Evolutionary conservation across 1,140 invertebrate species (phyloP).

Genomic region (Drosophila equinoxialis): DNA sequence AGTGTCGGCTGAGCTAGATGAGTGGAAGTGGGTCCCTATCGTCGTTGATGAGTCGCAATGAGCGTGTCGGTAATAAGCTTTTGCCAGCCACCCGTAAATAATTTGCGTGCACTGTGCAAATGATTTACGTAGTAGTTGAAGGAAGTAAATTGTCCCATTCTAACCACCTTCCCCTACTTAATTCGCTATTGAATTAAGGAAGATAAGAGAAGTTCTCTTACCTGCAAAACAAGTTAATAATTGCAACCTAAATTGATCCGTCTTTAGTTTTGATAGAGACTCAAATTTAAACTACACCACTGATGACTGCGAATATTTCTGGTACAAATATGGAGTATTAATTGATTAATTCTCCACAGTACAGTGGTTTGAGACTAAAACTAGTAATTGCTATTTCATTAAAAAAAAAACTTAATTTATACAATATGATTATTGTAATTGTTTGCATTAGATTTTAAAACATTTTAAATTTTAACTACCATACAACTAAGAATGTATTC

Average conservation of each 20-base stretch:
- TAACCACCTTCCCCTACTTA: background rate
- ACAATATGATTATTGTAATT: too few relatives aligned
- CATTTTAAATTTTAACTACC: too few relatives aligned
- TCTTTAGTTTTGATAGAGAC: background rate
- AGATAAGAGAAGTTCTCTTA: background rate
- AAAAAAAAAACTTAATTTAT: too few relatives aligned
- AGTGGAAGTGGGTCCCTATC: background rate
- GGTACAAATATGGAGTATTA: too few relatives aligned
- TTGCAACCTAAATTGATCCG: conserved; percentile 4
- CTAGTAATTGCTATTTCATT: too few relatives aligned
- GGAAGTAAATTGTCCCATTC: background rate
- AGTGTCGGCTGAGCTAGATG: background rate
- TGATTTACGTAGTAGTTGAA: conserved; percentile 5
- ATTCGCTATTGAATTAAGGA: background rate
- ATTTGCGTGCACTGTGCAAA: conserved; percentile 20
- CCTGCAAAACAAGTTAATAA: conserved; percentile 14
- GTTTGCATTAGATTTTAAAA: too few relatives aligned
- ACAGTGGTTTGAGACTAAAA: too few relatives aligned
- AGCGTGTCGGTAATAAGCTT: conserved; percentile 21
- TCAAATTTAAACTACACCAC: too few relatives aligned
- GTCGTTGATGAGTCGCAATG: background rate
- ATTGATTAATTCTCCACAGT: too few relatives aligned
- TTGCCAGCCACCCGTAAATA: conserved; percentile 17
- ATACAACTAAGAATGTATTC: too few relatives aligned
- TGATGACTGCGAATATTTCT: too few relatives aligned